A percentile compares a stretch with the other conserved stretches of the same genome.
Evolutionary conservation across 2,797 vertebrate species (phyloP).

Genomic region (Centroberyx gerrardi): DNA sequence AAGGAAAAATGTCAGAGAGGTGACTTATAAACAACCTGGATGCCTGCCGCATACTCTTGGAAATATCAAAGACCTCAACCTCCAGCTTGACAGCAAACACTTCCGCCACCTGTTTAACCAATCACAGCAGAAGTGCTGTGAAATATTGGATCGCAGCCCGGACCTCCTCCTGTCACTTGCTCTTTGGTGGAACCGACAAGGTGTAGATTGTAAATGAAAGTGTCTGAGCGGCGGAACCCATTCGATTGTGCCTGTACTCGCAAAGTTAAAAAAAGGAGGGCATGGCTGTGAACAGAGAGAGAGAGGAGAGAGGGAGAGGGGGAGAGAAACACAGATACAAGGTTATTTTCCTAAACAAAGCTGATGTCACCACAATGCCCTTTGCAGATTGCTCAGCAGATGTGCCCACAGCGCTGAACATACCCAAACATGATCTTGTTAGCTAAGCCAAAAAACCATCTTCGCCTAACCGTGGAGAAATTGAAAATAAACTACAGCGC

Average conservation of each 20-base stretch:
- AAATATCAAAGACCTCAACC: background rate
- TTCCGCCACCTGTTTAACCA: background rate
- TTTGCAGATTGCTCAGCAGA: slow-evolving; percentile 30
- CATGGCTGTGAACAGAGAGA: background rate
- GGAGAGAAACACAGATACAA: slow-evolving; percentile 16
- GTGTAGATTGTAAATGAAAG: slow-evolving; percentile 20
- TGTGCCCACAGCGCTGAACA: slow-evolving; percentile 27
- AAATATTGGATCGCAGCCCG: background rate
- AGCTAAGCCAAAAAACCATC: slow-evolving; percentile 20
- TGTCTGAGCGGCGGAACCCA: background rate
- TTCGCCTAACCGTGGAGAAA: slow-evolving; percentile 12
- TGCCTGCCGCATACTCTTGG: background rate
- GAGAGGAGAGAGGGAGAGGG: background rate
- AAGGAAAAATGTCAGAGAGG: slow-evolving; percentile 34
- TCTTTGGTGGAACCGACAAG: background rate
- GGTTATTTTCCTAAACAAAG: slow-evolving; percentile 47
- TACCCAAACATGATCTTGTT: slow-evolving; percentile 31
- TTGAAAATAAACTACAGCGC: slow-evolving; percentile 32
- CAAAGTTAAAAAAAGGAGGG: slow-evolving; percentile 4
- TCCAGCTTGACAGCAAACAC: background rate
- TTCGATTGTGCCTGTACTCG: background rate
- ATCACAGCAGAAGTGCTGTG: background rate
- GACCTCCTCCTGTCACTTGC: background rate
- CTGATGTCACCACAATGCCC: slow-evolving; percentile 9
- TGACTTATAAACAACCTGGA: slow-evolving; percentile 19